phyloP scores from a whole-genome alignment of 2,888 invertebrate species.

The Hetaerina titia region DNA sequence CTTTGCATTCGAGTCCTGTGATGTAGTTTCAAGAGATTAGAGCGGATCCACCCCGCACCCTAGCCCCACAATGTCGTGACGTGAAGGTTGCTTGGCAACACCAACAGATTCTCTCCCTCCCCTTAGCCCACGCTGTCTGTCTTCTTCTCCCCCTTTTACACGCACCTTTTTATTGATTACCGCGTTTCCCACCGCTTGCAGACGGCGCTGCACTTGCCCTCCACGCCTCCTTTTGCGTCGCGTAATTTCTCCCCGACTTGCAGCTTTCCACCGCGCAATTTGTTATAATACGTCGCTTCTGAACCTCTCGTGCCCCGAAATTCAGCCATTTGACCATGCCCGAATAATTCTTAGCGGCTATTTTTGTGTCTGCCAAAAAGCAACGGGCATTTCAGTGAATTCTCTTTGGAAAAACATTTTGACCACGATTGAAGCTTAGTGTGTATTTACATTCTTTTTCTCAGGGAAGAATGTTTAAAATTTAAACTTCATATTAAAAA shows the following conservation, averaged over 20 bases:
- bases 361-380: no score
- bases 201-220: not conserved
- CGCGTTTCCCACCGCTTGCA: not conserved
- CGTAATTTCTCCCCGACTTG: not conserved
- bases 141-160: constrained; percentile 14
- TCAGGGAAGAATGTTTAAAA: no score
- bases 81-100: constrained; percentile 62
- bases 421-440: no score
- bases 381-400: no score
- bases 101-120: constrained; percentile 32
- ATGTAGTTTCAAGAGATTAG: not conserved
- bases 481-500: no score
- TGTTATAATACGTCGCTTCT: no score
- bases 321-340: no score
- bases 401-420: no score
- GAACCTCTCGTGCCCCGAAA: no score
- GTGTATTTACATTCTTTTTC: no score
- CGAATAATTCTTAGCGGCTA: no score
- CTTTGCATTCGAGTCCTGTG: not conserved
- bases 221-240: not conserved
- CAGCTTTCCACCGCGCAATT: no score
- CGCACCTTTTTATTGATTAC: constrained; percentile 19
- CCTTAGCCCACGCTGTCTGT: not conserved
- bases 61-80: constrained; percentile 12
- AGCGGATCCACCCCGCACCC: not conserved